Conservation (phyloP, 2,888 invertebrate genomes). For the Brachypalpus laphriformis region DNA sequence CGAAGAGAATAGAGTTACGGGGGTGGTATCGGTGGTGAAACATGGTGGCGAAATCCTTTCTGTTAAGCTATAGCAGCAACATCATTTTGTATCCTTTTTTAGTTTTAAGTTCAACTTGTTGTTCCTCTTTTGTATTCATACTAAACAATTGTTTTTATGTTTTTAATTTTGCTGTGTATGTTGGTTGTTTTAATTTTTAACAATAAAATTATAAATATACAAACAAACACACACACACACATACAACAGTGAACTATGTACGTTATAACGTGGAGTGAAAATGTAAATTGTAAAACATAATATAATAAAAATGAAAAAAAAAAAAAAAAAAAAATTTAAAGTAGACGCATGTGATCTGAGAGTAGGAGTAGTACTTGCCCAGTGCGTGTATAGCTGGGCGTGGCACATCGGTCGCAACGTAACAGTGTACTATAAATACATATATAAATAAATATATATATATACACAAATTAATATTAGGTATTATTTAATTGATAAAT, state of each 20-base stretch:
- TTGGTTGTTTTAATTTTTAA: slow-evolving; percentile 68
- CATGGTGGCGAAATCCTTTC: slow-evolving; percentile 14
- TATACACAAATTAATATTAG: slow-evolving; percentile 73
- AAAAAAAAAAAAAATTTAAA: slow-evolving; percentile 3
- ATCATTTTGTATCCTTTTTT: slow-evolving; percentile 65
- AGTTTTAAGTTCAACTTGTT: slow-evolving; percentile 69
- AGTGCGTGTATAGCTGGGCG: slow-evolving; percentile 55
- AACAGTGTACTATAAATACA: slow-evolving; percentile 69
- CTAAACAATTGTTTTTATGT: slow-evolving; percentile 55
- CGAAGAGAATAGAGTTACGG: slow-evolving; percentile 7
- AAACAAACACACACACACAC: slow-evolving; percentile 42
- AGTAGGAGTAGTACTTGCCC: slow-evolving; percentile 29
- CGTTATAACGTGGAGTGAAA: slow-evolving; percentile 55
- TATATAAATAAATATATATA: slow-evolving; percentile 50
- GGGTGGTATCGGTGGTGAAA: slow-evolving; percentile 7
- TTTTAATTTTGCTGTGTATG: slow-evolving; percentile 60
- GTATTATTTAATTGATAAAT: slow-evolving; percentile 74
- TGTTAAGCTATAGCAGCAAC: slow-evolving; percentile 26
- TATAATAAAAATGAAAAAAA: slow-evolving; percentile 26
- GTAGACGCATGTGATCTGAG: slow-evolving; percentile 57
- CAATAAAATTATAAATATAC: slow-evolving; percentile 44
- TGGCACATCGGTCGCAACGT: slow-evolving; percentile 65
- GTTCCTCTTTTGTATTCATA: slow-evolving; percentile 71
- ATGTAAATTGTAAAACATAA: slow-evolving; percentile 62
- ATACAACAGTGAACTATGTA: slow-evolving; percentile 58